A percentile compares a stretch with the other conserved stretches of the same genome.
These are phyloP conservation scores for Gasteruption jaculator DNA, from an alignment of 2,888 invertebrate species.

Conservation along the genomic window DNA sequence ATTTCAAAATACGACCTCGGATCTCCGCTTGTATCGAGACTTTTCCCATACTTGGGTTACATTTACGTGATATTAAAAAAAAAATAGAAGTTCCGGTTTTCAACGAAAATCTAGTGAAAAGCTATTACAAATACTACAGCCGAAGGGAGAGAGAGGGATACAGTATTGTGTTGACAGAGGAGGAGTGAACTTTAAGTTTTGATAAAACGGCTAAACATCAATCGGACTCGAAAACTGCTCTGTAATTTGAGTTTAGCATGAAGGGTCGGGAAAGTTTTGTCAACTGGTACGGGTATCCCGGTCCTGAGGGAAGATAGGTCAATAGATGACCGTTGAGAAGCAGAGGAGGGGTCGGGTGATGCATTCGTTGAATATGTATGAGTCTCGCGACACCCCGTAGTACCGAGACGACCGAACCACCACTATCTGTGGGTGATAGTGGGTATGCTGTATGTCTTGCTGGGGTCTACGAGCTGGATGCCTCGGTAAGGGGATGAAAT, in stretches of 20 bases:
- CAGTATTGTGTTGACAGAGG: constrained; percentile 6
- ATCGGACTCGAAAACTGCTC: constrained; percentile 49
- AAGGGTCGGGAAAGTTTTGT: constrained; percentile 41
- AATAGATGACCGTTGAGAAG: constrained; percentile 44
- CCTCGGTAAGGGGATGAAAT: constrained; percentile 17
- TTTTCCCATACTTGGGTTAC: no score
- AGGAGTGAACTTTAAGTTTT: constrained; percentile 33
- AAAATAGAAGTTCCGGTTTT: no score
- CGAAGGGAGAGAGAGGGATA: no score
- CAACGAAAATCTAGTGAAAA: no score
- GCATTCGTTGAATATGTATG: constrained; percentile 66
- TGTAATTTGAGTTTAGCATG: constrained; percentile 47
- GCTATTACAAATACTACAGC: no score
- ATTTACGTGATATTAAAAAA: no score
- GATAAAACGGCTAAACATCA: constrained; percentile 48
- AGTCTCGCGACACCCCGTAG: constrained; percentile 53
- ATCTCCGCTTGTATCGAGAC: no score
- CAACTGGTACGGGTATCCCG: constrained; percentile 26
- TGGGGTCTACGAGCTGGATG: constrained; percentile 38
- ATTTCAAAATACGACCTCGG: no score
- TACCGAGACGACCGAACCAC: constrained; percentile 41
- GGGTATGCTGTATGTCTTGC: constrained; percentile 48
- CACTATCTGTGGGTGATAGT: constrained; percentile 51
- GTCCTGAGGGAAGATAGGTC: constrained; percentile 36
- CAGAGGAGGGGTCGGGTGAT: constrained; percentile 52